Conservation (phyloP, 2,888 invertebrate species). For the Rutpela maculata region DNA sequence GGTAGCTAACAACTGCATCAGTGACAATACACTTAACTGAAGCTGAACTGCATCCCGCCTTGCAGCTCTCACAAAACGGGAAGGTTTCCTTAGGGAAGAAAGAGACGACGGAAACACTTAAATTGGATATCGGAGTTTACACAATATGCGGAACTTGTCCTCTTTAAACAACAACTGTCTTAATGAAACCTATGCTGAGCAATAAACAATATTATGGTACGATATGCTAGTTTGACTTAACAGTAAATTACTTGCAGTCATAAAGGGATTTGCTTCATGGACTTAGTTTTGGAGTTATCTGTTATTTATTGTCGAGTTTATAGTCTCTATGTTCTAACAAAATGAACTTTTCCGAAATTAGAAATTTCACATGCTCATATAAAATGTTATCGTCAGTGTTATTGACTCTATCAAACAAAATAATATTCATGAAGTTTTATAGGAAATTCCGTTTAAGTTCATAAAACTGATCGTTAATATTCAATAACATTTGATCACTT, state of each 20-base stretch:
- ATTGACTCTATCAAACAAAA: too few relatives aligned
- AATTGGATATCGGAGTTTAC: constrained; percentile 48
- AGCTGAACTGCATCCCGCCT: constrained; percentile 36
- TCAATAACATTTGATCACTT: too few relatives aligned
- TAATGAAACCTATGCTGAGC: constrained; percentile 47
- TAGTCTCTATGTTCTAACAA: not conserved
- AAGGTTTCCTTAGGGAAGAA: constrained; percentile 30
- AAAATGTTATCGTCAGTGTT: too few relatives aligned
- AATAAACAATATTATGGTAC: constrained; percentile 46
- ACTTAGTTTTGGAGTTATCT: constrained; percentile 7
- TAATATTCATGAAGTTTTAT: too few relatives aligned
- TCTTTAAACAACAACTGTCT: constrained; percentile 46
- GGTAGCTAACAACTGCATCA: constrained; percentile 62
- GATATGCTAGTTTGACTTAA: constrained; percentile 40
- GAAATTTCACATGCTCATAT: not conserved
- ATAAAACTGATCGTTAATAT: too few relatives aligned
- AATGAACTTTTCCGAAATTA: not conserved
- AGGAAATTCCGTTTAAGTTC: too few relatives aligned
- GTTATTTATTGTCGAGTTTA: constrained; percentile 27
- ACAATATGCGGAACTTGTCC: constrained; percentile 48
- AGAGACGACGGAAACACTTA: constrained; percentile 40
- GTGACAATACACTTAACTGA: constrained; percentile 57
- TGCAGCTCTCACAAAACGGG: constrained; percentile 7
- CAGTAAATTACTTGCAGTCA: constrained; percentile 44
- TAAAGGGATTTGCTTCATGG: constrained; percentile 40